Percentiles rank a stretch among this genome's conserved stretches.
Conservation (phyloP, 2,888 invertebrate species). For the Argynnis bischoffii region DNA sequence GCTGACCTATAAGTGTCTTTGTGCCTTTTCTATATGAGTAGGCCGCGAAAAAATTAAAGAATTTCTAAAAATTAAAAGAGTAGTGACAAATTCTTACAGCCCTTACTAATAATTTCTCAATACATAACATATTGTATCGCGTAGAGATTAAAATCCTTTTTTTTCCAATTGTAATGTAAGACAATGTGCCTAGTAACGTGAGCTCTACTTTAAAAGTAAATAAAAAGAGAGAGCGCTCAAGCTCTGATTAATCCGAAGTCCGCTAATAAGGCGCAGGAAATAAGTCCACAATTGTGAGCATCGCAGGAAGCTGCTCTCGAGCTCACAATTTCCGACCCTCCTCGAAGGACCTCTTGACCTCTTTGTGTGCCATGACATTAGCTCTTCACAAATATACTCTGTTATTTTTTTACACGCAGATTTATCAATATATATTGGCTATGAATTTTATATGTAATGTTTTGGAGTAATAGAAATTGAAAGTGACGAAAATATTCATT, state of each 20-base stretch:
- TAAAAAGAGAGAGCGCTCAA: not conserved
- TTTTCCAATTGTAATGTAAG: not conserved
- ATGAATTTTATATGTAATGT: not conserved
- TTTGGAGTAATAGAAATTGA: too few species aligned
- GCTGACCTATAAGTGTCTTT: too few species aligned
- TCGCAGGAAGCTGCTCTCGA: constrained; percentile 26
- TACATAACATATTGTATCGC: too few species aligned
- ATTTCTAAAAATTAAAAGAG: too few species aligned
- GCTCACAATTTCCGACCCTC: constrained; percentile 35
- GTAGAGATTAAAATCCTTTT: too few species aligned
- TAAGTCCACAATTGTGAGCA: constrained; percentile 19
- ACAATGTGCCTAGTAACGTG: not conserved
- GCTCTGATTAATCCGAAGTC: constrained; percentile 4
- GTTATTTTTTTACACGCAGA: constrained; percentile 12
- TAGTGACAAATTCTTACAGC: too few species aligned
- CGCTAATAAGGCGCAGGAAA: constrained; percentile 20
- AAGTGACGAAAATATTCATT: too few species aligned
- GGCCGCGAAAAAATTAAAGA: too few species aligned
- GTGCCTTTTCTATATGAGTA: too few species aligned
- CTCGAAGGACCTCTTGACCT: constrained; percentile 34
- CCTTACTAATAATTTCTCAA: too few species aligned
- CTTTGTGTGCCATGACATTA: constrained; percentile 32
- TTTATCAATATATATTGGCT: not conserved
- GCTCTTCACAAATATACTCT: constrained; percentile 23
- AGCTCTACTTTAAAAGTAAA: not conserved